These are phyloP conservation scores for Bhutanitis thaidina DNA, from an alignment of 2,888 invertebrate species.

Conservation along the genomic window DNA sequence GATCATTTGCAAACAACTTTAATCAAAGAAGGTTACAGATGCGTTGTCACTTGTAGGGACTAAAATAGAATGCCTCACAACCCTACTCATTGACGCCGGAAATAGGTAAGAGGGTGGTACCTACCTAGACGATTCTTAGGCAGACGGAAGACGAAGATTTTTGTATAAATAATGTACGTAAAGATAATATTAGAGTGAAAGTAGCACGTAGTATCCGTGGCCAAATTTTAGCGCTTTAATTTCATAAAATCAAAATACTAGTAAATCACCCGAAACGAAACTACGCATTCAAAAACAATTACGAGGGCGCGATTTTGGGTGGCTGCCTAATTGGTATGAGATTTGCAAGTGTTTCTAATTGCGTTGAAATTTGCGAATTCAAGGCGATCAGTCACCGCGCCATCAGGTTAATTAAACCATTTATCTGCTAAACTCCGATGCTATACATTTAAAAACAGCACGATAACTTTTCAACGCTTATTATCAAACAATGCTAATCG, in stretches of 20 bases:
- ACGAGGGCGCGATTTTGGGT: conserved; percentile 73
- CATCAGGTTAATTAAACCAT: conserved; percentile 79
- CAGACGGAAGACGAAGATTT: no score
- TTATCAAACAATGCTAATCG: background rate
- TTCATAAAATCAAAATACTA: conserved; percentile 33
- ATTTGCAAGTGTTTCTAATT: conserved; percentile 78
- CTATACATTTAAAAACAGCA: conserved; percentile 18
- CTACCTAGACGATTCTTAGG: no score
- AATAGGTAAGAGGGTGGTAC: no score
- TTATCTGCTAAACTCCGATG: conserved; percentile 52
- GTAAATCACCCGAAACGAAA: conserved; percentile 63
- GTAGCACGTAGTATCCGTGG: no score
- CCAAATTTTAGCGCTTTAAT: background rate
- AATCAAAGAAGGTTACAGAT: no score
- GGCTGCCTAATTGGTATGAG: conserved; percentile 78
- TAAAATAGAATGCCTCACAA: no score
- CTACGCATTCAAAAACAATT: conserved; percentile 77
- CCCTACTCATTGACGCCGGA: no score
- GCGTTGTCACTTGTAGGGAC: no score
- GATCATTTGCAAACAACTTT: no score
- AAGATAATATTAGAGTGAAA: no score
- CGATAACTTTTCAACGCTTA: conserved; percentile 21
- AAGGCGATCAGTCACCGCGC: conserved; percentile 71
- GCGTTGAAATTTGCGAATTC: conserved; percentile 69
- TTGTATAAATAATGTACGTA: no score